Evolutionary conservation across 2,888 invertebrate species (phyloP), one percentile per base, ranked within the genome.

Genomic region (Tetheella fluctuosa): DNA sequence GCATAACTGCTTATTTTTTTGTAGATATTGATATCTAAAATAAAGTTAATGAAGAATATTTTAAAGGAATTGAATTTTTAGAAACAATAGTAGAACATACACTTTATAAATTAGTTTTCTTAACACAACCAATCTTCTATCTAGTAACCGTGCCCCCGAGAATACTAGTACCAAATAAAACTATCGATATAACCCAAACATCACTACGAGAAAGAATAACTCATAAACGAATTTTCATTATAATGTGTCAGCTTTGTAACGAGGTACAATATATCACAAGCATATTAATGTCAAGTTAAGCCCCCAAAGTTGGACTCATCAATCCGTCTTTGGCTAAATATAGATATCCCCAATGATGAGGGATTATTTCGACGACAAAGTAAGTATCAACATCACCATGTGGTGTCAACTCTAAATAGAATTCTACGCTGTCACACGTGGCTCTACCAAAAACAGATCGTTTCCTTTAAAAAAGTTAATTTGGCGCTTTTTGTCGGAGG

Each of bases 381-480:
- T 84, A 79, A 80, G 86, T 86, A 90, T 90, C 88, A 90, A 85
- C 87, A 86, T 71, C 80, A 76, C 87, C 91, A 91, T 90, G 88
- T 92, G 92, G 88, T 79, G 69, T 76, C 71, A 65, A 64, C 71
- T 80, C 83, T 71, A 74, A 91, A 91, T 90, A 89, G 89, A 89
- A 82, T 70, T 76, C 80, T 83, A 83, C 82, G 79, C 81, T 81
- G 80, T 89, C 90, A 91, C 92, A 93, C 91, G 90, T 92, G 92
- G 90, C 88, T 82, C 77, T 73, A 80, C 84, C 82, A 84, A 89
- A 90, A 91, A 92, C 91, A 89, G 90, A 92, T 91, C 86, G 90
- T 90, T 92, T 92, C 92, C 92, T 92, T 88, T 91, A 91, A 92
- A 91, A 88, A 92, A 91, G 90, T 90, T 91, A 91, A 93, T 92